Conservation (phyloP, 2,888 invertebrate species). For the Heliconius ethilla region DNA sequence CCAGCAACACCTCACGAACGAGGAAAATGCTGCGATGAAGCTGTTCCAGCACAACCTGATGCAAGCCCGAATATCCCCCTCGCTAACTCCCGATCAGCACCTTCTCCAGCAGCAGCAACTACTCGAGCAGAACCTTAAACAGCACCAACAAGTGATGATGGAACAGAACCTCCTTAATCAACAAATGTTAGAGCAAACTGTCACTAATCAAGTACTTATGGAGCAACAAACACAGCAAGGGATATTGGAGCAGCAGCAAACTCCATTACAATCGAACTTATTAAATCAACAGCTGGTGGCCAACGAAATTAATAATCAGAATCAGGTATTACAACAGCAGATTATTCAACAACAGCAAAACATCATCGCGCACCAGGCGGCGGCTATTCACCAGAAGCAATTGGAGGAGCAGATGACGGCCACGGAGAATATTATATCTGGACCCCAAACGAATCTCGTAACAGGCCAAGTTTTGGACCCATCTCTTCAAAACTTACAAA, state of each 20-base stretch:
- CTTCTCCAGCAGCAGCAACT: slow-evolving; percentile 60
- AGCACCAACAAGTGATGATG: slow-evolving; percentile 67
- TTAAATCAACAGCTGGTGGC: slow-evolving; percentile 66
- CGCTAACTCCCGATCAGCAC: slow-evolving; percentile 60
- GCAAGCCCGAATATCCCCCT: slow-evolving; percentile 76
- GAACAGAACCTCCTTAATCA: slow-evolving; percentile 77
- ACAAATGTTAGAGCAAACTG: slow-evolving; percentile 72
- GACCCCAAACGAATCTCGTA: slow-evolving; percentile 67
- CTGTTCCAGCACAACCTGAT: slow-evolving; percentile 82
- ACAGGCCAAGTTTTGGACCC: slow-evolving; percentile 76
- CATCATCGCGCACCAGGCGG: slow-evolving; percentile 75
- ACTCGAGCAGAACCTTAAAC: slow-evolving; percentile 65
- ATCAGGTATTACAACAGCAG: slow-evolving; percentile 80
- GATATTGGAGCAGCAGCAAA: slow-evolving; percentile 61
- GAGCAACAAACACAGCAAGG: slow-evolving; percentile 67
- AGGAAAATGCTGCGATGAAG: slow-evolving; percentile 78
- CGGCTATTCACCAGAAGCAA: slow-evolving; percentile 76
- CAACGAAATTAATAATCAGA: slow-evolving; percentile 73
- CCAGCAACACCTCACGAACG: slow-evolving; percentile 77
- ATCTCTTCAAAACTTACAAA: slow-evolving; percentile 77
- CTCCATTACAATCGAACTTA: slow-evolving; percentile 62
- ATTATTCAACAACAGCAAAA: slow-evolving; percentile 78
- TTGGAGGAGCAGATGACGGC: slow-evolving; percentile 68
- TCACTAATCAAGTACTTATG: slow-evolving; percentile 65
- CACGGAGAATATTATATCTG: slow-evolving; percentile 65